These are phyloP conservation scores for Notolabrus celidotus DNA, from an alignment of 2,797 vertebrate species.

Conservation along the genomic window DNA sequence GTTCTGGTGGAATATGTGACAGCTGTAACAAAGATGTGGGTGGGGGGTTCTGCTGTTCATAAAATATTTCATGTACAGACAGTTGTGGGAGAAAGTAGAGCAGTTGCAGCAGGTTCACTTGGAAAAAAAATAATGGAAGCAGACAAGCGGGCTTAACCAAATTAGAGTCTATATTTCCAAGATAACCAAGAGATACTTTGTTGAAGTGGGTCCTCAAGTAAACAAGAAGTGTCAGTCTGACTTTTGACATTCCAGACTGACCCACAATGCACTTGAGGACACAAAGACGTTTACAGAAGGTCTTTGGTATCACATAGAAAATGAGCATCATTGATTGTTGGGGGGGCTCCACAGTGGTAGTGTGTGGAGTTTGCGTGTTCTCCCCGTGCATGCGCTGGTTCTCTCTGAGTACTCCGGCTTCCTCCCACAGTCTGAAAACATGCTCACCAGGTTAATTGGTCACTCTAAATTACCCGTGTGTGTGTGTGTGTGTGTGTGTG, in stretches of 20 bases:
- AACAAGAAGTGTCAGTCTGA: background rate
- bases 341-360: no score
- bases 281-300: no score
- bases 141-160: background rate
- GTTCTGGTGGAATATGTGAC: conserved; percentile 11
- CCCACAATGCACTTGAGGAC: no score
- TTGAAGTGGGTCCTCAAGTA: background rate
- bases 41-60: background rate
- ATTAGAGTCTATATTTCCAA: background rate
- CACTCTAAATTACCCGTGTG: no score
- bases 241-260: background rate
- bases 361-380: no score
- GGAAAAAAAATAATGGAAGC: background rate
- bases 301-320: conserved; percentile 6
- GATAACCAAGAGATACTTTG: background rate
- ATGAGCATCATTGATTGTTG: background rate
- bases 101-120: background rate
- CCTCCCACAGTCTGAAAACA: no score
- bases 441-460: no score
- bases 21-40: background rate
- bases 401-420: no score
- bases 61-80: conserved; percentile 1
- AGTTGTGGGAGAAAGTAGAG: conserved; percentile 7
- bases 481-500: no score
- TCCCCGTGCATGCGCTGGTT: no score